Evolutionary conservation across 2,888 invertebrate genomes (phyloP).

Genomic region (Helicoverpa assulta): DNA sequence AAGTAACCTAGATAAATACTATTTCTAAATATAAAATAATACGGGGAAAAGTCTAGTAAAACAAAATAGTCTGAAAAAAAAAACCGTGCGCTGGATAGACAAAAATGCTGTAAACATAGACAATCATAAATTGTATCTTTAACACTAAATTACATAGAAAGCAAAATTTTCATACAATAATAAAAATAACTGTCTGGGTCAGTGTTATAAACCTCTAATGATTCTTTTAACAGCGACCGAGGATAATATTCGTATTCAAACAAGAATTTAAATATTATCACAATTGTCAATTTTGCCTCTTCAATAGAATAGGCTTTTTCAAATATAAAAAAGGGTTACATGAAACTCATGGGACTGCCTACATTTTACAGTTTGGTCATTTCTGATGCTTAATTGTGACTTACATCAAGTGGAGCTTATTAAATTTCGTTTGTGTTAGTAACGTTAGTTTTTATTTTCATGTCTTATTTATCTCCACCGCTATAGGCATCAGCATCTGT

Average conservation of each 20-base stretch:
- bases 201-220: conserved; percentile 11
- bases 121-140: conserved; percentile 21
- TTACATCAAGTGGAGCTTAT: background rate
- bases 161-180: background rate
- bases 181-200: background rate
- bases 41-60: too few species aligned
- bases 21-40: too few species aligned
- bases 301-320: too few species aligned
- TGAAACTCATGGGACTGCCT: background rate
- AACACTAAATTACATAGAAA: conserved; percentile 30
- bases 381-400: background rate
- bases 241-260: background rate
- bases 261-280: too few species aligned
- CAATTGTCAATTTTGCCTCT: too few species aligned
- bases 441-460: conserved; percentile 25
- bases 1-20: conserved; percentile 3
- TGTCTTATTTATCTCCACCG: conserved; percentile 33
- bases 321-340: background rate
- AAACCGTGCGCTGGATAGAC: conserved; percentile 6
- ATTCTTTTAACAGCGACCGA: background rate
- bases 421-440: background rate
- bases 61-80: too few species aligned
- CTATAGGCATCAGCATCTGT: conserved; percentile 1
- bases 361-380: background rate
- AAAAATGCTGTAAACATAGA: background rate